Conservation (phyloP, 2,797 vertebrate genomes). For the Gorsachius magnificus region DNA sequence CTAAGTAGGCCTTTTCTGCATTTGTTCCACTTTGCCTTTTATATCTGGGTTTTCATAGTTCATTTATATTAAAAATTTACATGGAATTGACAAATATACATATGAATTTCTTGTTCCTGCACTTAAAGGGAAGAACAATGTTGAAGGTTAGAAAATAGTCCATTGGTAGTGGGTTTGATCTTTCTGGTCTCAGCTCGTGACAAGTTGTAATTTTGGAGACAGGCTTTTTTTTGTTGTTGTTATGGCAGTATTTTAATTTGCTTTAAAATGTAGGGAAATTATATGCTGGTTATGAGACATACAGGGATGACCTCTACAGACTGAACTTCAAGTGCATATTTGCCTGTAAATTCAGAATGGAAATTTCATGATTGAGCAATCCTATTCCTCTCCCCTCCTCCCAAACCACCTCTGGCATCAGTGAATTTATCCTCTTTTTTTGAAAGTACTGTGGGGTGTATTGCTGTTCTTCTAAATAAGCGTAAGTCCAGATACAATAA, state of each 20-base stretch:
- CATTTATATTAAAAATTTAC: not conserved
- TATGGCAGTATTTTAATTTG: not conserved
- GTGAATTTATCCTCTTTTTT: not conserved
- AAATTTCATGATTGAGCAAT: not conserved
- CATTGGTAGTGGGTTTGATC: not conserved
- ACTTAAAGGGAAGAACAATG: not conserved
- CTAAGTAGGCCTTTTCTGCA: not conserved
- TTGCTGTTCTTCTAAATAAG: not conserved
- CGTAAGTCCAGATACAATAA: not conserved
- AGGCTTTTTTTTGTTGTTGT: not conserved
- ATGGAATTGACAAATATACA: not conserved
- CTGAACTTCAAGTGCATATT: not conserved
- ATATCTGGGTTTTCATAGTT: not conserved
- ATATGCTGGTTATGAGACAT: not conserved
- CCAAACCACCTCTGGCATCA: not conserved
- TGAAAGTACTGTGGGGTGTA: not conserved
- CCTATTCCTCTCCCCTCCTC: not conserved
- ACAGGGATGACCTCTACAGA: not conserved
- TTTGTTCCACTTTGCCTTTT: not conserved
- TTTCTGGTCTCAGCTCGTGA: not conserved
- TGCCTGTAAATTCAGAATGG: not conserved
- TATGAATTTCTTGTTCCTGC: not conserved
- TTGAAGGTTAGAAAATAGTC: not conserved
- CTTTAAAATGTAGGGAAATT: not conserved
- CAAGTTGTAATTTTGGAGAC: not conserved